These are phyloP conservation scores for Herminia tarsipennalis DNA, from an alignment of 2,888 invertebrate genomes.

Conservation along the genomic window DNA sequence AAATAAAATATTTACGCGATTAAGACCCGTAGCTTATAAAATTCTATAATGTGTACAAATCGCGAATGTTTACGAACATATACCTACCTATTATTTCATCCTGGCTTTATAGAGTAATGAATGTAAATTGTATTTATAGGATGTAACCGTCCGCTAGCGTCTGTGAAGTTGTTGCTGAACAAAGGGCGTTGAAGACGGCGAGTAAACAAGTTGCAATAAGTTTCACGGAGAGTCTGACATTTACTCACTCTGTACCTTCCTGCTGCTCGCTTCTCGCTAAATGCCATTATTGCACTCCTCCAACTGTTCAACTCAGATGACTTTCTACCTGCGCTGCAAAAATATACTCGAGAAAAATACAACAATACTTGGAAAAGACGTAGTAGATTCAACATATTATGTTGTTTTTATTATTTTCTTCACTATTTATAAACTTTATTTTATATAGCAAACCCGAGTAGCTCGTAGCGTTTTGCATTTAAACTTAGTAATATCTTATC, in stretches of 20 bases:
- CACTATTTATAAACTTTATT: too few species aligned
- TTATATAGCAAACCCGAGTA: too few species aligned
- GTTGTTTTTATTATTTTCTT: too few species aligned
- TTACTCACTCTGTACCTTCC: constrained; percentile 50
- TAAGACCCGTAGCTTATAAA: too few species aligned
- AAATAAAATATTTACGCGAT: too few species aligned
- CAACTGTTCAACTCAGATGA: constrained; percentile 42
- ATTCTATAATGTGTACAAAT: too few species aligned
- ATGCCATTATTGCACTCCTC: constrained; percentile 64
- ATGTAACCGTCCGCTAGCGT: constrained; percentile 68
- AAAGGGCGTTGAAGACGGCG: constrained; percentile 71
- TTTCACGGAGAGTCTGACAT: constrained; percentile 65
- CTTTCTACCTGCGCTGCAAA: constrained; percentile 24
- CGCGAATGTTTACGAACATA: too few species aligned
- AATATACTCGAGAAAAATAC: too few species aligned
- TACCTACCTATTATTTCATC: constrained; percentile 52
- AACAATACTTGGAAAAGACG: too few species aligned
- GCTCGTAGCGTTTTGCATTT: too few species aligned
- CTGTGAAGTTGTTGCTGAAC: constrained; percentile 72
- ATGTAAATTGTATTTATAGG: constrained; percentile 77
- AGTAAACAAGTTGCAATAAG: constrained; percentile 82
- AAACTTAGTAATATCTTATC: too few species aligned
- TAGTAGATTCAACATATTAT: too few species aligned
- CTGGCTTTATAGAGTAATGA: constrained; percentile 59
- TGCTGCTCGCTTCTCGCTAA: constrained; percentile 52